Evolutionary conservation across 2,888 invertebrate genomes (phyloP).

Genomic region (Athalia rosae): DNA sequence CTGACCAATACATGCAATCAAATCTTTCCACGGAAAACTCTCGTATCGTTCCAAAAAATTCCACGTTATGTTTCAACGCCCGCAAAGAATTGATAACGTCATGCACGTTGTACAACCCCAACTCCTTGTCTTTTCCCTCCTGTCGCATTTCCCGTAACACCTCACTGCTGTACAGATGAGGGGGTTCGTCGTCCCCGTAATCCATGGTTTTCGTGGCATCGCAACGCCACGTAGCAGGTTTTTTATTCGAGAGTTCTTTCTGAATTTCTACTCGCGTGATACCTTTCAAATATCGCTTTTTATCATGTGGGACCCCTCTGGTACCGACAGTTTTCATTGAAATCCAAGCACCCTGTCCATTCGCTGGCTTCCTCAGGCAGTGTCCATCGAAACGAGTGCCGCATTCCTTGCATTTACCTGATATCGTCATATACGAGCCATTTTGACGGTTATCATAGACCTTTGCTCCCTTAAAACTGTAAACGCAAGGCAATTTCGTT

Average conservation of each 20-base stretch:
- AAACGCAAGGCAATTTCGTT: slow-evolving; percentile 38
- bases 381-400: neutral
- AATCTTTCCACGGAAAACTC: slow-evolving; percentile 40
- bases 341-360: slow-evolving; percentile 3
- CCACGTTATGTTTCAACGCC: slow-evolving; percentile 30
- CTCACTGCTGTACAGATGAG: neutral
- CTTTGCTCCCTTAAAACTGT: slow-evolving; percentile 27
- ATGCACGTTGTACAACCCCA: neutral
- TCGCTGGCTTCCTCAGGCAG: neutral
- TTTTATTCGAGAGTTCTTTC: slow-evolving; percentile 32
- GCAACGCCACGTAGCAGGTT: slow-evolving; percentile 31
- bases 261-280: neutral
- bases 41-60: slow-evolving; percentile 32
- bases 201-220: slow-evolving; percentile 1
- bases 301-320: slow-evolving; percentile 18
- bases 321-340: slow-evolving; percentile 35
- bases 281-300: slow-evolving; percentile 29
- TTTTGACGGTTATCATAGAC: slow-evolving; percentile 32
- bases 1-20: slow-evolving; percentile 44
- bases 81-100: slow-evolving; percentile 28
- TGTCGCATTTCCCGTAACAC: neutral
- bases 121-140: slow-evolving; percentile 6
- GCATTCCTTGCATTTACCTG: slow-evolving; percentile 40
- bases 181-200: neutral
- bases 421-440: slow-evolving; percentile 7